Evolutionary conservation across 2,888 invertebrate genomes (phyloP).

Genomic region (Drosophila neotestacea): DNA sequence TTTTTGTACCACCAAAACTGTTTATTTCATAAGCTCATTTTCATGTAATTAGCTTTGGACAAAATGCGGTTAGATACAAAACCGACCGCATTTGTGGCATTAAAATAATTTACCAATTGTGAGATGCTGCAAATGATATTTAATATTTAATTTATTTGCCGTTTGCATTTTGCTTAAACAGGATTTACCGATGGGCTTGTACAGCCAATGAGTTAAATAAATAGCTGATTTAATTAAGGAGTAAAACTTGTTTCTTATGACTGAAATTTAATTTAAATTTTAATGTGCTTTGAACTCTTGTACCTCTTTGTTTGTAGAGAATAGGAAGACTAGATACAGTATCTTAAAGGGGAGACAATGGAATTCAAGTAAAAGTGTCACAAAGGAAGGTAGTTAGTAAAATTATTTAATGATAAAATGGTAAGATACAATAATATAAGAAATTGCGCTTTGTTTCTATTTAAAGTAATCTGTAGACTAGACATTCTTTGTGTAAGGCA

Average conservation of each 20-base stretch:
- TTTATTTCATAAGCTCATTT: slow-evolving; percentile 22
- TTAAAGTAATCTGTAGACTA: too few relatives aligned
- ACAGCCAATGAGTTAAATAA: slow-evolving; percentile 5
- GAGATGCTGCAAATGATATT: slow-evolving; percentile 24
- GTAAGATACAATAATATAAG: too few relatives aligned
- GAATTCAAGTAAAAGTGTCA: neutral
- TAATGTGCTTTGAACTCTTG: too few relatives aligned
- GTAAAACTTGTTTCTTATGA: neutral
- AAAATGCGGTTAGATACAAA: slow-evolving; percentile 10
- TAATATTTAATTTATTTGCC: slow-evolving; percentile 30
- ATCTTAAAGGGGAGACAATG: neutral
- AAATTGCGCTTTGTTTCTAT: too few relatives aligned
- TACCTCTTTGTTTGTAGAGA: neutral
- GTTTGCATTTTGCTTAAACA: neutral
- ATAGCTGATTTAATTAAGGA: neutral
- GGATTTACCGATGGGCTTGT: slow-evolving; percentile 3
- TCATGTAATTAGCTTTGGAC: slow-evolving; percentile 37
- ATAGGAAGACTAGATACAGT: neutral
- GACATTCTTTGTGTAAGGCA: too few relatives aligned
- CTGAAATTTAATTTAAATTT: neutral
- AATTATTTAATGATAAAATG: too few relatives aligned
- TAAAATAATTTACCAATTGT: slow-evolving; percentile 10
- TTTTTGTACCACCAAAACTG: neutral
- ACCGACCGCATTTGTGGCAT: slow-evolving; percentile 27
- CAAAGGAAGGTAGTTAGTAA: neutral